phyloP scores from a whole-genome alignment of 2,888 invertebrate genomes.

The Lydus trimaculatus region DNA sequence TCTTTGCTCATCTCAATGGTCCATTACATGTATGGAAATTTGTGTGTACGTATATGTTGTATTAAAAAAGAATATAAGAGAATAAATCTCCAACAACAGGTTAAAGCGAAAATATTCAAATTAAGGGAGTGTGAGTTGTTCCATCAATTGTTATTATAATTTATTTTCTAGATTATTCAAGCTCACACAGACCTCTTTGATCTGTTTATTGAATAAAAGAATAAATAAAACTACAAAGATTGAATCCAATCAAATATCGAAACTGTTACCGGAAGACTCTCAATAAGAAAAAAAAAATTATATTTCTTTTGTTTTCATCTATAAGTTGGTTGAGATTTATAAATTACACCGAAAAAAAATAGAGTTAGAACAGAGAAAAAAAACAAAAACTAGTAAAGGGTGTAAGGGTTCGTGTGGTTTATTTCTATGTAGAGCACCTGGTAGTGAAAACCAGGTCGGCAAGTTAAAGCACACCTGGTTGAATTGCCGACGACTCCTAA shows the following conservation, averaged over 20 bases:
- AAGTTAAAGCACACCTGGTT: slow-evolving; percentile 56
- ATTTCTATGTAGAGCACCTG: slow-evolving; percentile 59
- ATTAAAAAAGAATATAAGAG: neutral
- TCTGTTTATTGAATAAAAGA: neutral
- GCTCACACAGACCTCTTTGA: neutral
- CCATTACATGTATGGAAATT: slow-evolving; percentile 40
- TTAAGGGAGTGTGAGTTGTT: slow-evolving; percentile 14
- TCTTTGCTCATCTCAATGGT: slow-evolving; percentile 55
- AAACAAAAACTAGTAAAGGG: slow-evolving; percentile 38
- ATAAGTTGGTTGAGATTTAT: slow-evolving; percentile 47
- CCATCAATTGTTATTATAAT: slow-evolving; percentile 17
- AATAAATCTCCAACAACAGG: slow-evolving; percentile 24
- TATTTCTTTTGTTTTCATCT: slow-evolving; percentile 45
- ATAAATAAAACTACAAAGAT: neutral
- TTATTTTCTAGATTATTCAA: slow-evolving; percentile 3
- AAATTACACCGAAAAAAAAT: slow-evolving; percentile 38
- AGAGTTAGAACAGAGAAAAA: slow-evolving; percentile 26
- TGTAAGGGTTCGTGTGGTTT: slow-evolving; percentile 50
- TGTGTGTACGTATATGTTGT: slow-evolving; percentile 7
- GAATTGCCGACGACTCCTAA: slow-evolving; percentile 26
- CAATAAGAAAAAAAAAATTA: neutral
- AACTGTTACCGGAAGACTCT: neutral
- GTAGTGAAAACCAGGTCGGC: slow-evolving; percentile 57
- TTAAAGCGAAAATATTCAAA: slow-evolving; percentile 12
- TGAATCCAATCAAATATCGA: neutral